Base-by-base conservation (phyloP, 2,113 vertebrate species). In the Girardinichthys multiradiatus region DNA sequence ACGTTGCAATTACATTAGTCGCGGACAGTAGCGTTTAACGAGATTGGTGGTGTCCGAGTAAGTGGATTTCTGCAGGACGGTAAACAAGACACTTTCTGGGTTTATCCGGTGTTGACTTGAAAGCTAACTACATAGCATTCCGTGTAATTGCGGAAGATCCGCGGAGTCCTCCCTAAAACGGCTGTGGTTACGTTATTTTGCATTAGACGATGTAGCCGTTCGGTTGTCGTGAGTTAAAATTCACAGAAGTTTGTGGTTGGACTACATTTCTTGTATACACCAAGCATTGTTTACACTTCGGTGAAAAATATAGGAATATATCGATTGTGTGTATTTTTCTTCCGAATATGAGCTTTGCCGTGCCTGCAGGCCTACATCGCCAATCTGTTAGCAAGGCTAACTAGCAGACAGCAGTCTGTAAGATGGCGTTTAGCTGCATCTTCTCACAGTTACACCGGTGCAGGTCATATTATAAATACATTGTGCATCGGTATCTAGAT, bases 341-440 rank as follows among this genome's bases (percentile, higher is more conserved):
- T 63, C 70, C 37, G 17, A 67, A n/a, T 11, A 83, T 4, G 67
- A 60, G 76, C 79, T 72, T 61, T 83, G 80, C 70, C 82, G 74
- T 84, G 84, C 73, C 74, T 86, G 39, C 74, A 83, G 92, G 92
- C 92, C 92, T 80, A 42, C 79, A 12, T 73, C 33, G 66, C 26
- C 65, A 61, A 86, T 80, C 74, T 78, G 81, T 66, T 90, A 90
- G 83, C 83, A 77, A 62, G 54, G 87, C 87, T 89, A 92, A 89
- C 86, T 86, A 89, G 87, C 90, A 76, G 71, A 73, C 77, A 79
- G 79, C 77, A 78, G 78, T 85, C 79, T 90, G 88, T 89, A 93
- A 93, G 91, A 93, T 93, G 92, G 92, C 92, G 92, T 89, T 90
- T 79, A 86, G 87, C 90, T 89, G 89, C 82, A 91, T 87, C 77